Evolutionary conservation across 2,797 vertebrate species (phyloP), one percentile per base, ranked within the genome.

Genomic region (Adrianichthys oophorus): DNA sequence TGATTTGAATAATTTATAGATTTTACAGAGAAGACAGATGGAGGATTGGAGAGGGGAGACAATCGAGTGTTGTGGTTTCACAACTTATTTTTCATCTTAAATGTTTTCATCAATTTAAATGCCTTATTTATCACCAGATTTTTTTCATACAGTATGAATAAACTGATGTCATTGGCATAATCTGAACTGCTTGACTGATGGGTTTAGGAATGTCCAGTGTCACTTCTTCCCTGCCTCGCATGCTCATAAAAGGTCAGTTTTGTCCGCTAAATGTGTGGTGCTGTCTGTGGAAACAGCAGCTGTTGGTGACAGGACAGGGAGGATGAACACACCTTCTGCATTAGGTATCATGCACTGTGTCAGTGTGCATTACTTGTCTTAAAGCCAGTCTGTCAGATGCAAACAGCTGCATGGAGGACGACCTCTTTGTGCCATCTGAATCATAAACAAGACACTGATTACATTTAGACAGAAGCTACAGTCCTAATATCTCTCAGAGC

Each of bases 361-460:
- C 49, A 4, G 41, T 56, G 47, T 51, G 43, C 61, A 75, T 60
- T 63, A 58, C 70, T 56, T 23, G 54, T 53, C 60, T 64, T 26
- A 54, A 69, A 67, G 58, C 26, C 65, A 66, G 67, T 59, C 49
- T 48, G 49, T 48, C 48, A 32, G 48, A 41, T 41, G 59, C 68
- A 68, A 42, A 17, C 68, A 72, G 45, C 24, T 2, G 37, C 29
- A 3, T 32, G 29, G 29, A 32, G 43, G 56, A 58, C 49, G 61
- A 51, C 54, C 56, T 42, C 49, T 23, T 56, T 21, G 53, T 13
- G 13, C 76, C 78, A 86, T 85, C 76, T 78, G 41, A 76, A 58
- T 85, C 82, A 85, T 89, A 78, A 85, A 76, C 79, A 81, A 75
- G 74, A 79, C 67, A 57, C 71, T 84, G 75, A 87, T 87, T 80